A percentile compares a stretch with the other conserved stretches of the same genome.
These are phyloP conservation scores for Caretta caretta DNA, from an alignment of 2,113 vertebrate species.

Conservation along the genomic window DNA sequence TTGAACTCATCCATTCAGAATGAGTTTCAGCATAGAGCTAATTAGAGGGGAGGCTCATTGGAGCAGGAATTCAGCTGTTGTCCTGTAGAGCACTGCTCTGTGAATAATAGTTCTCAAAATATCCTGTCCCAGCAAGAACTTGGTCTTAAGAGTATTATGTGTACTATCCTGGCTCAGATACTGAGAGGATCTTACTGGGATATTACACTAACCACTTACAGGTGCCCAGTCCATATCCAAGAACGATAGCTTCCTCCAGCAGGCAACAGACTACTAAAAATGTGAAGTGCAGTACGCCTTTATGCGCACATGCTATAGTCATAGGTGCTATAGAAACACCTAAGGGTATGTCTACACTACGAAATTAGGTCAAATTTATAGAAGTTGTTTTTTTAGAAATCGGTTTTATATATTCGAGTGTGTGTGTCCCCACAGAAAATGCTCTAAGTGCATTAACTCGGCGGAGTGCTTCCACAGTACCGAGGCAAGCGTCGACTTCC, in stretches of 20 bases:
- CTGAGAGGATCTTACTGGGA: background rate
- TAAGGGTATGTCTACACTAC: too few relatives aligned
- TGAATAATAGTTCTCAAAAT: background rate
- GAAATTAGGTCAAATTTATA: too few relatives aligned
- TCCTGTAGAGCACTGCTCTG: rapidly evolving
- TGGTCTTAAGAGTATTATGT: background rate
- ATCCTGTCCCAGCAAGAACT: background rate
- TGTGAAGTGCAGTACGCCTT: background rate
- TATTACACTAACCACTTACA: background rate
- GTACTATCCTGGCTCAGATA: background rate
- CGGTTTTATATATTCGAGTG: too few relatives aligned
- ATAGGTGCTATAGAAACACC: background rate
- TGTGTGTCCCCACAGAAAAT: too few relatives aligned
- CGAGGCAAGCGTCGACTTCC: too few relatives aligned
- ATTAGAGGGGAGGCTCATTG: background rate
- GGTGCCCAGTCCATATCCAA: background rate
- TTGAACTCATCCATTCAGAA: background rate
- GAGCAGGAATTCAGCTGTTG: background rate
- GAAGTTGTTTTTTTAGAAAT: too few relatives aligned
- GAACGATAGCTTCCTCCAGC: background rate
- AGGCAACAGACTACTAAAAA: background rate
- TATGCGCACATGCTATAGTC: background rate
- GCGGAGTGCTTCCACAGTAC: too few relatives aligned
- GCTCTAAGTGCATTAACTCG: too few relatives aligned
- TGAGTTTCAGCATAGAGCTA: background rate